A percentile compares a stretch with the other conserved stretches of the same genome.
Evolutionary conservation across 2,888 invertebrate species (phyloP).

Genomic region (Plebejus argus): DNA sequence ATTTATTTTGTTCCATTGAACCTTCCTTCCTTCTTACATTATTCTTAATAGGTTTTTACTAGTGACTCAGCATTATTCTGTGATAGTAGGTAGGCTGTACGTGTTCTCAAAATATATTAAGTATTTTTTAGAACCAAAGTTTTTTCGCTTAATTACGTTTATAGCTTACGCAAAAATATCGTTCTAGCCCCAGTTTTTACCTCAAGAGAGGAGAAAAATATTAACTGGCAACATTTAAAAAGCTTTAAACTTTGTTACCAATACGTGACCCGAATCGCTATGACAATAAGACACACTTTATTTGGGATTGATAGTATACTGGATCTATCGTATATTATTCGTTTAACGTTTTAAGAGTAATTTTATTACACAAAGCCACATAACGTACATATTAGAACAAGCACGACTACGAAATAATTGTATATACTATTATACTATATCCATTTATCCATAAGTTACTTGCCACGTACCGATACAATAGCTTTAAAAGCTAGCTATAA

Average conservation of each 20-base stretch:
- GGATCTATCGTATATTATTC: neutral
- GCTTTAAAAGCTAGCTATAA: neutral
- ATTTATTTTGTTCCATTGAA: too few species aligned
- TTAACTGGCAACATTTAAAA: constrained; percentile 28
- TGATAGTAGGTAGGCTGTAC: too few species aligned
- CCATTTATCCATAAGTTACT: neutral
- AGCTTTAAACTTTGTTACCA: neutral
- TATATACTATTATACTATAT: too few species aligned
- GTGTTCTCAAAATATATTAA: too few species aligned
- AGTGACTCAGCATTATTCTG: too few species aligned
- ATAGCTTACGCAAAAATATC: neutral
- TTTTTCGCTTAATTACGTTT: too few species aligned
- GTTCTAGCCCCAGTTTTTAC: neutral
- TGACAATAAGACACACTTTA: constrained; percentile 11
- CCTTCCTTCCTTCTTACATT: too few species aligned
- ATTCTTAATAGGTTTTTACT: too few species aligned
- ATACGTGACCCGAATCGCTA: constrained; percentile 19
- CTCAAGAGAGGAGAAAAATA: neutral
- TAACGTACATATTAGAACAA: too few species aligned
- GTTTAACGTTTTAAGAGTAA: neutral
- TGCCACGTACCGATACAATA: neutral
- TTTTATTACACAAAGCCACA: neutral
- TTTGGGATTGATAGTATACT: neutral
- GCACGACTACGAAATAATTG: neutral
- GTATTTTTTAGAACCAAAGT: too few species aligned